phyloP scores from a whole-genome alignment of 2,888 invertebrate species.

The Agriotes lineatus region DNA sequence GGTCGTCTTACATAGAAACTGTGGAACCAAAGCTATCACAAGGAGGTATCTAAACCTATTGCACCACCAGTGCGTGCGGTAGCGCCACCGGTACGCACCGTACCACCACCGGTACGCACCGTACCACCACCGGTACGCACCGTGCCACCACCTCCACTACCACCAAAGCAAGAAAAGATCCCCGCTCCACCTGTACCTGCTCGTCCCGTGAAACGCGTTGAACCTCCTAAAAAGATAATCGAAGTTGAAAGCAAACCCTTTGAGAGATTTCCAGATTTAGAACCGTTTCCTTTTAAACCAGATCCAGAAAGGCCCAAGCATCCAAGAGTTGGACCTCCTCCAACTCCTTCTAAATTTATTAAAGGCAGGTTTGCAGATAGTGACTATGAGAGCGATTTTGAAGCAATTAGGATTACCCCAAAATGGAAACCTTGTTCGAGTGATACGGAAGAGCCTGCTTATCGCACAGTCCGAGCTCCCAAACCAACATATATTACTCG shows the following conservation, averaged over 20 bases:
- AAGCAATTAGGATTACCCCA: constrained; percentile 63
- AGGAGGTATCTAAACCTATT: constrained; percentile 65
- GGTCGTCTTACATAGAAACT: constrained; percentile 64
- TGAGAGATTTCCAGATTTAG: constrained; percentile 66
- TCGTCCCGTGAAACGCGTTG: constrained; percentile 54
- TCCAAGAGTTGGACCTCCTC: constrained; percentile 67
- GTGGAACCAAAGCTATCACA: constrained; percentile 67
- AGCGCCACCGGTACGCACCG: constrained; percentile 57
- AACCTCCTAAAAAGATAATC: constrained; percentile 55
- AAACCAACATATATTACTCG: constrained; percentile 64
- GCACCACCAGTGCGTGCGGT: neutral
- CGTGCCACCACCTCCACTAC: constrained; percentile 67
- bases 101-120: constrained; percentile 59
- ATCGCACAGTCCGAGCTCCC: constrained; percentile 70
- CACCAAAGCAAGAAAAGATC: constrained; percentile 64
- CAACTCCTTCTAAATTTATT: constrained; percentile 71
- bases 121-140: constrained; percentile 53
- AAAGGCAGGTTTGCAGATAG: constrained; percentile 73
- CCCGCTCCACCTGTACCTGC: constrained; percentile 65
- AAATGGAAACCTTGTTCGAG: constrained; percentile 76
- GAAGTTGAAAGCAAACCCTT: constrained; percentile 56
- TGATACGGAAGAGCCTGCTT: constrained; percentile 73
- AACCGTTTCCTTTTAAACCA: constrained; percentile 68
- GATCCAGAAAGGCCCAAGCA: constrained; percentile 65
- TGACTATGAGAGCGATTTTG: constrained; percentile 78